phyloP scores from a whole-genome alignment of 2,113 vertebrate genomes.

The rat (Rattus norvegicus) region DNA sequence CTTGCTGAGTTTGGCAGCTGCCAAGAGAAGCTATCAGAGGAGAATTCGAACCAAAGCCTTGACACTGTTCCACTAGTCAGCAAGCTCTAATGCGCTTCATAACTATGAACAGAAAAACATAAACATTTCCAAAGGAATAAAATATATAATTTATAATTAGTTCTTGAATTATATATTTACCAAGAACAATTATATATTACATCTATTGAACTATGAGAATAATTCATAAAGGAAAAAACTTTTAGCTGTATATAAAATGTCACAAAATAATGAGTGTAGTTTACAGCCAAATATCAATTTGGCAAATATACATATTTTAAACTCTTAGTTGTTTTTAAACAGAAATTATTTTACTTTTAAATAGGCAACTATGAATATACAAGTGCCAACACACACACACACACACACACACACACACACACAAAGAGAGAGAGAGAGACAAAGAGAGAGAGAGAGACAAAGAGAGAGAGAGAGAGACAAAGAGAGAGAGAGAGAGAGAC shows the following conservation, averaged over 20 bases:
- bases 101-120: constrained; percentile 8
- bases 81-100: background rate
- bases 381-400: background rate
- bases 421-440: too few relatives aligned
- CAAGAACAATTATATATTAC: background rate
- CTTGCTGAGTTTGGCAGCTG: background rate
- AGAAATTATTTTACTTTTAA: background rate
- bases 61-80: background rate
- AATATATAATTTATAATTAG: constrained; percentile 35
- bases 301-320: background rate
- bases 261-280: background rate
- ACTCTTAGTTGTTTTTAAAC: background rate
- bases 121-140: constrained; percentile 48
- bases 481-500: too few relatives aligned
- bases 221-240: constrained; percentile 34
- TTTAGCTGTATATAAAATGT: background rate
- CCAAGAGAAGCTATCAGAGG: background rate
- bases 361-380: background rate
- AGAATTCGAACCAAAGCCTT: constrained; percentile 27
- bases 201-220: background rate
- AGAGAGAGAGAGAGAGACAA: too few relatives aligned
- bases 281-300: constrained; percentile 54
- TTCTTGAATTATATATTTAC: background rate
- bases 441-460: too few relatives aligned
- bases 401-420: too few relatives aligned